phyloP scores from a whole-genome alignment of 2,797 vertebrate species.

The Labeo calbasu region DNA sequence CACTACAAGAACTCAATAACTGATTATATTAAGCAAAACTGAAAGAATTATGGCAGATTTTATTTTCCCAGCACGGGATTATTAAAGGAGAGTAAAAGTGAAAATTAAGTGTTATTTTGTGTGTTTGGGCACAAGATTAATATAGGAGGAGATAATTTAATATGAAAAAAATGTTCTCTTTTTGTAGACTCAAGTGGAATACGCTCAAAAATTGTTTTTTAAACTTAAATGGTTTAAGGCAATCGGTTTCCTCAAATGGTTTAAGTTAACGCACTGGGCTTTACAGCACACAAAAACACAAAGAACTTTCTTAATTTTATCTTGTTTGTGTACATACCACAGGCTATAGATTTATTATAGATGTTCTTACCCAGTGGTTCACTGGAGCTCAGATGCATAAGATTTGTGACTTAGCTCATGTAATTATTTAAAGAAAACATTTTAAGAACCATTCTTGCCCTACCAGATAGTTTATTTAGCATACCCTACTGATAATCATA shows the following conservation, averaged over 20 bases:
- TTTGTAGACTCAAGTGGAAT: not conserved
- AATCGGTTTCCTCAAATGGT: not conserved
- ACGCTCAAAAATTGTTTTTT: not conserved
- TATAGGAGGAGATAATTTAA: not conserved
- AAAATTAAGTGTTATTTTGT: not conserved
- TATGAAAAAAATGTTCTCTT: not conserved
- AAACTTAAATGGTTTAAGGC: not conserved
- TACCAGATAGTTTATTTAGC: not conserved
- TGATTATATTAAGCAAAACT: not conserved
- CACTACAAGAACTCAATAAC: not conserved
- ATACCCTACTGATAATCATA: not conserved
- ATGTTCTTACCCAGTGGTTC: not conserved
- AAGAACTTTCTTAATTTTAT: not conserved
- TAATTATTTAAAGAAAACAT: constrained; percentile 21
- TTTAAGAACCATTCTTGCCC: not conserved
- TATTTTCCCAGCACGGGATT: not conserved
- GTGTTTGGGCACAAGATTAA: not conserved
- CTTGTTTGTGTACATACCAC: not conserved
- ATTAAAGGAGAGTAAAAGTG: not conserved
- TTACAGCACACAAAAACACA: not conserved
- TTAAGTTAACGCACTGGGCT: not conserved
- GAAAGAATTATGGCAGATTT: not conserved
- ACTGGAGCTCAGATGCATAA: not conserved
- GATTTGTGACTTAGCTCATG: constrained; percentile 2
- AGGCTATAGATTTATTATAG: constrained; percentile 6